These are phyloP conservation scores for Poeciliopsis prolifica DNA, from an alignment of 2,113 vertebrate genomes.

Conservation along the genomic window DNA sequence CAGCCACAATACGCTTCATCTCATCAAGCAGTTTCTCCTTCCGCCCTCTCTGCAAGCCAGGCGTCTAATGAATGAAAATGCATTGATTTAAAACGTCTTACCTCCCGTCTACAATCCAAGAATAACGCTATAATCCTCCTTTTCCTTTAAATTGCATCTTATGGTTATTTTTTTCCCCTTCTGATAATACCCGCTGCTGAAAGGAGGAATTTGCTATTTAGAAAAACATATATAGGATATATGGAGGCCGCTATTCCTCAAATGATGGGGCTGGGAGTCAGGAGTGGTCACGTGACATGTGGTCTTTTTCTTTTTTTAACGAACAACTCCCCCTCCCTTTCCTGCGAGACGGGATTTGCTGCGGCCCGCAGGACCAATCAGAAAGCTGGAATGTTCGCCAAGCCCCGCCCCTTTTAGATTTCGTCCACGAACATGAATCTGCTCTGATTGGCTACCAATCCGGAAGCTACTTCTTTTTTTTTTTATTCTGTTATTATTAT, in stretches of 20 bases:
- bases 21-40: neutral
- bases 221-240: constrained; percentile 22
- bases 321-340: constrained; percentile 17
- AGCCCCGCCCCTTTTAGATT: constrained; percentile 23
- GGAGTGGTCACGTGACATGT: constrained; percentile 62
- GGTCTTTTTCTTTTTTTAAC: constrained; percentile 41
- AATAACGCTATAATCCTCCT: constrained; percentile 47
- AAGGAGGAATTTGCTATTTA: neutral
- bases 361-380: constrained; percentile 52
- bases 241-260: constrained; percentile 27
- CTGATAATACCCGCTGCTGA: neutral
- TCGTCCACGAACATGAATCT: constrained; percentile 27
- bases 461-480: neutral
- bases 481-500: no score
- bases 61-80: constrained; percentile 47
- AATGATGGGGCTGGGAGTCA: constrained; percentile 58
- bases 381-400: neutral
- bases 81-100: constrained; percentile 45
- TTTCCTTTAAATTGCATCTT: constrained; percentile 56
- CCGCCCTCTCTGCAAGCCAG: neutral
- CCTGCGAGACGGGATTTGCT: constrained; percentile 46
- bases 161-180: constrained; percentile 2
- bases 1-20: neutral
- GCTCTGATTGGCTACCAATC: constrained; percentile 34
- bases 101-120: constrained; percentile 49